Conservation (phyloP, 2,888 invertebrate genomes). For the Macrosoma leucophasiata region DNA sequence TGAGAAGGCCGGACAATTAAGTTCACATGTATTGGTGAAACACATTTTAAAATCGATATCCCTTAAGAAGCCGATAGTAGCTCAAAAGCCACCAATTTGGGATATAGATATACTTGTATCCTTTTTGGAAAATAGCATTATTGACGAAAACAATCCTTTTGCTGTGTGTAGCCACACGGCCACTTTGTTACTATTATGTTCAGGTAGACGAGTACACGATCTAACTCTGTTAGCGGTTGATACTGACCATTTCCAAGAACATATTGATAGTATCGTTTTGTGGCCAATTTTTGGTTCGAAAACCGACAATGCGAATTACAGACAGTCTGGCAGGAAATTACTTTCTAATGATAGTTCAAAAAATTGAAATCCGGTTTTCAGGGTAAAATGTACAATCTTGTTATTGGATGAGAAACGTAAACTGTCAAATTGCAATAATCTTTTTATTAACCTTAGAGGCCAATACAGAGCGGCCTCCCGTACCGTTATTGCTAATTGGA, state of each 20-base stretch:
- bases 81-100: too few relatives aligned
- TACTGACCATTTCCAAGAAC: neutral
- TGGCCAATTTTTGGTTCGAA: conserved; percentile 1
- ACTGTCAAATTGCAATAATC: too few relatives aligned
- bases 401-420: too few relatives aligned
- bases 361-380: too few relatives aligned
- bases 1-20: conserved; percentile 3
- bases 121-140: neutral
- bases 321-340: too few relatives aligned
- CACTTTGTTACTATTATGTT: conserved; percentile 8
- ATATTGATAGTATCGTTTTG: neutral
- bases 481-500: conserved; percentile 8
- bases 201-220: conserved; percentile 13
- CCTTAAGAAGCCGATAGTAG: conserved; percentile 4
- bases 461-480: conserved; percentile 3
- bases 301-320: too few relatives aligned
- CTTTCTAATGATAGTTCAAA: too few relatives aligned
- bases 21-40: conserved; percentile 11
- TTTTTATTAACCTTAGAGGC: too few relatives aligned
- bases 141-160: conserved; percentile 5
- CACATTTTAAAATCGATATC: conserved; percentile 14
- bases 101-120: neutral
- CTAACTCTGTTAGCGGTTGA: conserved; percentile 7
- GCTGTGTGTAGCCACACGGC: conserved; percentile 7
- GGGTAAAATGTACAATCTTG: too few relatives aligned